phyloP scores from a whole-genome alignment of 2,888 invertebrate genomes.

The Pollenia amentaria region DNA sequence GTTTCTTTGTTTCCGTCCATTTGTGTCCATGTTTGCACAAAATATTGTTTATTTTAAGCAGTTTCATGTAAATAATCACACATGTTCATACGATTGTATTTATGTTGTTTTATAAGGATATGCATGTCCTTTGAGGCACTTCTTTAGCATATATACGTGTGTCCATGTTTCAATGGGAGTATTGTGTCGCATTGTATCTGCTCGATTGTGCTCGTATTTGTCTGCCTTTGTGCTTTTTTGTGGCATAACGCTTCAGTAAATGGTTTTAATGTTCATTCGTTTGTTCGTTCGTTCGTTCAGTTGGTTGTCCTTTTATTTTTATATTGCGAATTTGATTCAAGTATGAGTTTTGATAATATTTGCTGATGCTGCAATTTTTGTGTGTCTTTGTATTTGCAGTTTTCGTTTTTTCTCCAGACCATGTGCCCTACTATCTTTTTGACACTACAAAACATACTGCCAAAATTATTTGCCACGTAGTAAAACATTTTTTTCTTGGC shows the following conservation, averaged over 20 bases:
- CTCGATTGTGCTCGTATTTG: constrained; percentile 54
- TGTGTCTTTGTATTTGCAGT: constrained; percentile 9
- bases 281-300: constrained; percentile 77
- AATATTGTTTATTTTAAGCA: constrained; percentile 71
- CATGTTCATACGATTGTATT: constrained; percentile 17
- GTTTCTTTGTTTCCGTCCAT: constrained; percentile 37
- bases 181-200: constrained; percentile 77
- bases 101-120: constrained; percentile 33
- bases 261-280: constrained; percentile 79
- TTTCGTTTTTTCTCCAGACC: constrained; percentile 19
- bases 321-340: constrained; percentile 11
- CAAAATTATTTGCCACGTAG: constrained; percentile 50
- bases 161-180: not conserved
- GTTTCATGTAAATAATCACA: constrained; percentile 56
- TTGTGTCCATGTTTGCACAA: constrained; percentile 69
- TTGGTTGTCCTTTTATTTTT: constrained; percentile 58
- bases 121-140: constrained; percentile 55
- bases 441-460: constrained; percentile 39
- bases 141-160: not conserved
- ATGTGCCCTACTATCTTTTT: constrained; percentile 41
- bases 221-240: constrained; percentile 78
- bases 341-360: constrained; percentile 68
- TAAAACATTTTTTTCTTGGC: constrained; percentile 6
- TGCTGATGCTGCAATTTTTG: constrained; percentile 66
- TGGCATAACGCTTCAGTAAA: constrained; percentile 82